Evolutionary conservation across 2,113 vertebrate genomes (phyloP), one percentile per base, ranked within the genome.

Genomic region (Barbus barbus): DNA sequence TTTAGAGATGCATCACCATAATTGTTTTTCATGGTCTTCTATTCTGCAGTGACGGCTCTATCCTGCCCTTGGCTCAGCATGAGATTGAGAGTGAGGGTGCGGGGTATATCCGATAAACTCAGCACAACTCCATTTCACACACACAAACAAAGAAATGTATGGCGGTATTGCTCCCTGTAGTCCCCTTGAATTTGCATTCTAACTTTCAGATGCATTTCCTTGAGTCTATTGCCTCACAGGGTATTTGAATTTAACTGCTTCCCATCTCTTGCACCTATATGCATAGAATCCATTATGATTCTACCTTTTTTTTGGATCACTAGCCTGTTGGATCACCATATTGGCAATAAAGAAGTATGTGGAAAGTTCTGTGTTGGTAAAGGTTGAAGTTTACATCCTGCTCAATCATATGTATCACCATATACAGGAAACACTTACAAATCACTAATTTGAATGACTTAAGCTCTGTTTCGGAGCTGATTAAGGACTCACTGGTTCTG

Each of bases 401-500:
- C 24, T n/a, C n/a, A n/a, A n/a, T n/a, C n/a, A n/a, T n/a, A n/a
- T n/a, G n/a, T n/a, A n/a, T n/a, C n/a, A n/a, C n/a, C n/a, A n/a
- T n/a, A n/a, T n/a, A n/a, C n/a, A n/a, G n/a, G n/a, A n/a, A n/a
- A n/a, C 14, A 65, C 28, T 65, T 65, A 65, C 61, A 65, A 31
- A 67, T 33, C 61, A 31, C 61, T 65, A 33, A 65, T 18, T 3
- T 33, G 61, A 18, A 65, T 7, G 14, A 65, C 28, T 65, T 26
- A 63, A 44, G 41, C 41, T 63, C 61, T 18, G n/a, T 65, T 65
- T 33, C 2, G 3, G 22, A 65, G 3, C 13, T 46, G 20, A 33
- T 51, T 31, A 6, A 46, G 16, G 24, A 95, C 97, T 96, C 90
- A 99, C 98, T 94, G 72, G 93, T 97, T 87, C 94, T 94, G 92